Base-by-base conservation (phyloP, 2,888 invertebrate genomes). In the Byasa hedistus region DNA sequence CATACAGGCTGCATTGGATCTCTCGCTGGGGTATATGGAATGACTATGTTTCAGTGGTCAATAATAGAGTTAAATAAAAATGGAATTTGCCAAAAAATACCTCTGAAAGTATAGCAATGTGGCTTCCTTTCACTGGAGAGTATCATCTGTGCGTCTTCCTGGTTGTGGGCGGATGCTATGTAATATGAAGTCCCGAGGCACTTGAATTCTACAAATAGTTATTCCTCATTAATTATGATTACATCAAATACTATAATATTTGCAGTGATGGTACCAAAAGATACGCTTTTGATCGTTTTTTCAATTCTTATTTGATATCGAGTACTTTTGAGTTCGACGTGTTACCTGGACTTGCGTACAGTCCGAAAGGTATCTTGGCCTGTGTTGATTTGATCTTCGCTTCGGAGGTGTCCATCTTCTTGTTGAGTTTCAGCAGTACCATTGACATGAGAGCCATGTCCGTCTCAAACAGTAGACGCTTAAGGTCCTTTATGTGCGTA, bases 321-420 rank as follows among this genome's bases (percentile, higher is more conserved):
- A n/a, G n/a, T n/a, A n/a, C 1, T 7, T 5, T 8, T 7, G 1
- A 32, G 32, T 32, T 32, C 32, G 10, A 32, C 22, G 22, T 24
- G 70, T 74, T 57, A 89, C 91, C 91, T 3, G 91, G 91, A 66
- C 91, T 91, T 0, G 86, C 84, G 44, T 91, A 91, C 54, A 91
- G 69, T 21, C 91, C 91, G 57, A 91, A 91, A 0, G 91, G 91
- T 69, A 91, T 90, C 72, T 89, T 90, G 1, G 91, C 91, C 51
- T 90, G 87, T 0, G 90, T 88, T 0, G 83, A 79, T 65, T 83
- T 86, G 58, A 91, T 91, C 70, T 90, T 91, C 0, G 86, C 82
- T 64, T 91, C 91, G 0, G 90, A 89, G 0, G 89, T 87, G 70
- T 91, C 91, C 91, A 91, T 91, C 67, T 90, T 91, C 75, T 91